Evolutionary conservation across 2,113 vertebrate species (phyloP).

Genomic region (Neoarius graeffei): DNA sequence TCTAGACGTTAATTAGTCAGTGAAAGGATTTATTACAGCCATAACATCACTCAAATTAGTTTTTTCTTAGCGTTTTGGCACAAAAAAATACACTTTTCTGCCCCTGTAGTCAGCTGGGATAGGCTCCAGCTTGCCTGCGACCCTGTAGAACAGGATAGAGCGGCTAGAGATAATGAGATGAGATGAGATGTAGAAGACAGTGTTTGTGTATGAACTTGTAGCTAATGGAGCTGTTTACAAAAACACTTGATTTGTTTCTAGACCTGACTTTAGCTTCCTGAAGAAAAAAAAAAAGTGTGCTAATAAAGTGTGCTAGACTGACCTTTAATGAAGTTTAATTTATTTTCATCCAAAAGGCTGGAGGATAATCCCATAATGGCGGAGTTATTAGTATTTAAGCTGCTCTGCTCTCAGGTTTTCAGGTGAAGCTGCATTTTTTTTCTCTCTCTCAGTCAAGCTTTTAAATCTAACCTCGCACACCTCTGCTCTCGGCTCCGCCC

Average conservation of each 20-base stretch:
- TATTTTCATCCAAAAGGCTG: conserved; percentile 83
- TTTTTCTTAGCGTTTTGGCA: background rate
- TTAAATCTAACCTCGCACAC: background rate
- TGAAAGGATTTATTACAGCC: background rate
- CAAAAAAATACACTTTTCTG: background rate
- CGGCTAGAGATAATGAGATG: too few relatives aligned
- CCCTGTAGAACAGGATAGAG: too few relatives aligned
- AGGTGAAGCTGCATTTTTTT: background rate
- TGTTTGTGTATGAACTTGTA: too few relatives aligned
- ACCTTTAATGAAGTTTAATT: conserved; percentile 84
- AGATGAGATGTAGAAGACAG: background rate
- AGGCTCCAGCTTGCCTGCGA: too few relatives aligned
- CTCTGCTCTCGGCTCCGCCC: background rate
- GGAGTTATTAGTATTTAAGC: conserved; percentile 4
- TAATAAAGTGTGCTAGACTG: conserved; percentile 5
- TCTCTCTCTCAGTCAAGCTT: background rate
- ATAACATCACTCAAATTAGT: background rate
- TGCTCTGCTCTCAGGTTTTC: conserved; percentile 37
- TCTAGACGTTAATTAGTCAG: background rate
- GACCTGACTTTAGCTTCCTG: background rate
- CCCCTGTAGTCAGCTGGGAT: too few relatives aligned
- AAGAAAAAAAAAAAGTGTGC: background rate
- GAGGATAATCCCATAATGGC: conserved; percentile 81
- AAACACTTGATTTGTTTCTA: background rate
- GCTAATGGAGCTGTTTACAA: background rate